Evolutionary conservation across 2,888 invertebrate species (phyloP), one percentile per base, ranked within the genome.

Genomic region (Spialia ferax): DNA sequence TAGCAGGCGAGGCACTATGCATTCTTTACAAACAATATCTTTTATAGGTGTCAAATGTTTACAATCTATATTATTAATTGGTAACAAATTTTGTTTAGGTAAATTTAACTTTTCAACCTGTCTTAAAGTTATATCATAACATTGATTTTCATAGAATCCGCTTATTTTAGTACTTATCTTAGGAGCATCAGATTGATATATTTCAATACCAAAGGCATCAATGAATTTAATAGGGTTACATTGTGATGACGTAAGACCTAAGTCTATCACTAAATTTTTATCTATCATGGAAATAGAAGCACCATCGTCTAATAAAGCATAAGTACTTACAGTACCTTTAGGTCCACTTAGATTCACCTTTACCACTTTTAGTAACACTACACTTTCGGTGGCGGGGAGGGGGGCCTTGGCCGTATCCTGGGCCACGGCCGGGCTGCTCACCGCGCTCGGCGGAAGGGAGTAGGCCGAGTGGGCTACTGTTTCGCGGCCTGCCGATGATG

Each of bases 271-370:
- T 56, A 71, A 57, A 2, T 55, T 22, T 23, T 61, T 57, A 48
- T 72, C 72, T 4, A 72, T 70, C 57, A 73, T 64, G 1, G 63
- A 71, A 13, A 73, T 52, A 15, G 70, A 63, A 2, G 71, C 70
- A 35, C 63, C 73, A 42, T 71, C 73, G 38, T 73, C 71, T 54
- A 73, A 69, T 23, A 64, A 45, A 32, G 69, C 71, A 42, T 65
- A 68, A 6, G 63, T 65, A 38, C 11, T 55, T n/a, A 70, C 65
- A 1, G 18, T 60, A 63, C 70, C 69, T 18, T 68, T 70, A 23
- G 73, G 71, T 35, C 73, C 70, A 50, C 68, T 23, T 48, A 73
- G 20, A 3, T 59, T 42, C 64, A 71, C 71, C 59, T 65, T 57
- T n/a, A 71, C 23, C 38, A 70, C 69, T 70, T 71, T 72, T 7